These are phyloP conservation scores for Tichodroma muraria DNA, from an alignment of 2,113 vertebrate species.

Conservation along the genomic window DNA sequence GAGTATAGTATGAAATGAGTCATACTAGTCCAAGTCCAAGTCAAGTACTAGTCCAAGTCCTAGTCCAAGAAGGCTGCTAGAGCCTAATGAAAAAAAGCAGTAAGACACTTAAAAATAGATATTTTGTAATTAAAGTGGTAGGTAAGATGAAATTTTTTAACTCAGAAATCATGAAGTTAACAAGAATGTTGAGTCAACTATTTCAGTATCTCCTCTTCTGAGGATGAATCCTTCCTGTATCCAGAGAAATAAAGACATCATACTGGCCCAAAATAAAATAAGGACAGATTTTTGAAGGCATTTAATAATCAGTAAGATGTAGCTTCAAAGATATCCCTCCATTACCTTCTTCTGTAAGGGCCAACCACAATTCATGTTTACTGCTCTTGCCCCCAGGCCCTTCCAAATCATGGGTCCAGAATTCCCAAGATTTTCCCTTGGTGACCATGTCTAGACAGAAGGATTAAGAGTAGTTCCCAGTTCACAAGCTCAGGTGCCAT, in stretches of 20 bases:
- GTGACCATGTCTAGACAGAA: neutral
- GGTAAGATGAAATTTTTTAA: neutral
- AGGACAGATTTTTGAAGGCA: neutral
- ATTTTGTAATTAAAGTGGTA: neutral
- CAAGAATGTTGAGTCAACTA: neutral
- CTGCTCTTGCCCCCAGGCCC: neutral
- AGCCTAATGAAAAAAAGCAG: neutral
- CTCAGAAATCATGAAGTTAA: neutral
- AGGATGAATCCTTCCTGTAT: neutral
- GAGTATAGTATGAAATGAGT: neutral
- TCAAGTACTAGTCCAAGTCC: too few relatives aligned
- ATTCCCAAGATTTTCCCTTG: neutral
- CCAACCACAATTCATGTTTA: neutral
- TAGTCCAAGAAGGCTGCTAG: neutral
- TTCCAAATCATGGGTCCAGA: neutral
- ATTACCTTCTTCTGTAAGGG: neutral
- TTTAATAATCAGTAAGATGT: neutral
- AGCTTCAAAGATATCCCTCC: too few relatives aligned
- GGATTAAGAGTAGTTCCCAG: neutral
- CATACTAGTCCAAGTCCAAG: too few relatives aligned
- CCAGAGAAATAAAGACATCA: neutral
- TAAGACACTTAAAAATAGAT: neutral
- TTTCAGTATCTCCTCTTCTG: neutral
- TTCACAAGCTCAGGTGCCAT: neutral
- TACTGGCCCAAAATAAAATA: neutral